A percentile compares a stretch with the other conserved stretches of the same genome.
These are phyloP conservation scores for Mantis religiosa DNA, from an alignment of 2,888 invertebrate genomes.

Conservation along the genomic window DNA sequence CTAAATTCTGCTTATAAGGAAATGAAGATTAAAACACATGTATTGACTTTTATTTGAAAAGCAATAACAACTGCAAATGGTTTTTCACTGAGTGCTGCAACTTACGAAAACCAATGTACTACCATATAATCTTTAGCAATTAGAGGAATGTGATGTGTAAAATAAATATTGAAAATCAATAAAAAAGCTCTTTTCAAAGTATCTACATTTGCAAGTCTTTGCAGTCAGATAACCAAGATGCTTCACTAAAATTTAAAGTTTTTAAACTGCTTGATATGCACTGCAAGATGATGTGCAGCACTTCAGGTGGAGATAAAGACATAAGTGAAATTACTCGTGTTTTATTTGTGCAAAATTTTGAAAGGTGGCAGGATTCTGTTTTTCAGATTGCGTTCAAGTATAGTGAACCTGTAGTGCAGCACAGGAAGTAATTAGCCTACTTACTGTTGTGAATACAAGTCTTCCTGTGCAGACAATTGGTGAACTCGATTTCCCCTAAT, in stretches of 20 bases:
- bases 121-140: no score
- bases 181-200: neutral
- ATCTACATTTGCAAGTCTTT: neutral
- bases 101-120: no score
- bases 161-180: neutral
- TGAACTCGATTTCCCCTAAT: constrained; percentile 32
- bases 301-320: neutral
- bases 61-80: no score
- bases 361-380: neutral
- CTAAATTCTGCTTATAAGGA: no score
- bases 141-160: neutral
- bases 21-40: no score
- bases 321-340: neutral
- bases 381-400: neutral
- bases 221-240: no score
- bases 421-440: constrained; percentile 27
- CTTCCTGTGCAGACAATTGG: constrained; percentile 32
- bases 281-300: neutral
- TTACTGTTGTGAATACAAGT: constrained; percentile 34
- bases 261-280: neutral
- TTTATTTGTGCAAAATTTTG: neutral
- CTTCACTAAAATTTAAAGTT: neutral
- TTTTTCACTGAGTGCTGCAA: no score
- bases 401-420: neutral
- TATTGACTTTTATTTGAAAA: no score